A percentile compares a stretch with the other conserved stretches of the same genome.
phyloP scores from a whole-genome alignment of 2,113 vertebrate genomes.

The Charina bottae region DNA sequence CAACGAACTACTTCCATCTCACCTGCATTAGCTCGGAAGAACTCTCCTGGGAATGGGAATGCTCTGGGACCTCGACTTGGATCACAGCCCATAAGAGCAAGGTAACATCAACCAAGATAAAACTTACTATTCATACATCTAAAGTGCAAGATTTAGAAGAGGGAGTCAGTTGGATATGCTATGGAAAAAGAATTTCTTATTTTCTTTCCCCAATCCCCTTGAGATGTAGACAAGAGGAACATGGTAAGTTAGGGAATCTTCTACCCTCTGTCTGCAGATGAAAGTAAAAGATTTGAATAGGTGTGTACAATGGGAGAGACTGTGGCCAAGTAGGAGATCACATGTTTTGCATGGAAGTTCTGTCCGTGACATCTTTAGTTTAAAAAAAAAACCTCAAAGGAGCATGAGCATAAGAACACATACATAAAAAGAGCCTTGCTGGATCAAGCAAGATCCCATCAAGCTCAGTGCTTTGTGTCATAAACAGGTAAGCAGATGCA shows the following conservation, averaged over 20 bases:
- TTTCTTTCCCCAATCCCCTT: neutral
- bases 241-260: neutral
- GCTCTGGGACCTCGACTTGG: conserved; percentile 87
- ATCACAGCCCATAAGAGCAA: conserved; percentile 92
- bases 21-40: conserved; percentile 94
- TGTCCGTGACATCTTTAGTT: neutral
- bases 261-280: neutral
- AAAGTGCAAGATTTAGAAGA: neutral
- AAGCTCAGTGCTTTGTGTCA: neutral
- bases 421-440: neutral
- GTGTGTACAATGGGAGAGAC: neutral
- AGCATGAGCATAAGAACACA: neutral
- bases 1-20: conserved; percentile 99
- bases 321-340: too few species aligned
- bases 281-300: neutral
- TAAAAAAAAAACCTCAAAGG: neutral
- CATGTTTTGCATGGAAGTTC: neutral
- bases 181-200: neutral
- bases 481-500: neutral
- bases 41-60: conserved; percentile 92
- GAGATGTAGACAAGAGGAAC: neutral
- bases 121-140: neutral
- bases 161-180: neutral
- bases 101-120: conserved; percentile 70
- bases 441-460: neutral